Evolutionary conservation across 2,888 invertebrate genomes (phyloP).

Genomic region (Chymomyza amoena): DNA sequence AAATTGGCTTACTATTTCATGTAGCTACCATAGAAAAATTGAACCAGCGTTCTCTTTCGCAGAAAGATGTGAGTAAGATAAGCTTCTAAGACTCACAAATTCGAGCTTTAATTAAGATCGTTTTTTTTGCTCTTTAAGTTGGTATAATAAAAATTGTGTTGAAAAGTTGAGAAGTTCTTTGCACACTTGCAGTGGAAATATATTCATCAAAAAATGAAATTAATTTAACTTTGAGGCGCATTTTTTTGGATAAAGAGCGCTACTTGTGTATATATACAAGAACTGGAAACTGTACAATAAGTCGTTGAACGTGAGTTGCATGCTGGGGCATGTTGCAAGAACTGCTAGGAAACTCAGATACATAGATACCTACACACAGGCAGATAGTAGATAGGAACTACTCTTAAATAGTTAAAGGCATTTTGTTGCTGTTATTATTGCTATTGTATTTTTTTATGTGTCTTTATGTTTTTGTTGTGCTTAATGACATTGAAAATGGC

Average conservation of each 20-base stretch:
- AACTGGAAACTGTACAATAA: background rate
- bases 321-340: conserved; percentile 1
- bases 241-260: background rate
- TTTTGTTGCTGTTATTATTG: background rate
- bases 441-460: background rate
- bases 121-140: too few relatives aligned
- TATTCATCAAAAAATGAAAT: too few relatives aligned
- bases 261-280: background rate
- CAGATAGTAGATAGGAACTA: background rate
- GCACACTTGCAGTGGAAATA: too few relatives aligned
- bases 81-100: too few relatives aligned
- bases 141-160: too few relatives aligned
- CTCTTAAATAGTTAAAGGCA: background rate
- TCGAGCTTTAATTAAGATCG: too few relatives aligned
- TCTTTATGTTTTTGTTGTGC: background rate
- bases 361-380: background rate
- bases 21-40: too few relatives aligned
- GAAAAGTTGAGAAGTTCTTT: too few relatives aligned
- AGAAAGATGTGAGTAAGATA: too few relatives aligned
- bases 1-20: too few relatives aligned
- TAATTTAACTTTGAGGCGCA: too few relatives aligned
- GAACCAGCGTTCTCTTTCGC: too few relatives aligned
- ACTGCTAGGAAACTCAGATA: background rate
- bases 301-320: background rate
- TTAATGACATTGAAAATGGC: conserved; percentile 61